Conservation (phyloP, 2,797 vertebrate species). For the Sebastes itinus region DNA sequence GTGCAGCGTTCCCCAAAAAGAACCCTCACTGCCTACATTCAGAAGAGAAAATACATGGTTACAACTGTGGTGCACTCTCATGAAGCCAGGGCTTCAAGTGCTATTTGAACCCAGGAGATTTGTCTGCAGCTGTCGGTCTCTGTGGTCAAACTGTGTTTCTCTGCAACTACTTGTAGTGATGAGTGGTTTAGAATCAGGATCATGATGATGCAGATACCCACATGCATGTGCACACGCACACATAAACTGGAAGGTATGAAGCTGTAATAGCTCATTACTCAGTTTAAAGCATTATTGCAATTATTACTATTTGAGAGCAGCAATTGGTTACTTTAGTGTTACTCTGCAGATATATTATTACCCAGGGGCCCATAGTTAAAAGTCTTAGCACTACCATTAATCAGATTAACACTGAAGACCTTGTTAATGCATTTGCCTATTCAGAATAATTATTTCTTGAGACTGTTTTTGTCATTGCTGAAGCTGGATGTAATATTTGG, state of each 20-base stretch:
- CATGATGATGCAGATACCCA: background rate
- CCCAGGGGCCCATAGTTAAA: background rate
- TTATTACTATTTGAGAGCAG: background rate
- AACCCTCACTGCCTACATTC: background rate
- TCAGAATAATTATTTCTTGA: background rate
- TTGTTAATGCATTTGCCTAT: background rate
- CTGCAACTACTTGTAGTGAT: background rate
- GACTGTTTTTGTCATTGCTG: background rate
- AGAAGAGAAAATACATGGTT: conserved; percentile 1
- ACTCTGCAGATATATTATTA: background rate
- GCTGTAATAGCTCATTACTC: background rate
- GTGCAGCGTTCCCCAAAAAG: conserved; percentile 13
- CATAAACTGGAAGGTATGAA: background rate
- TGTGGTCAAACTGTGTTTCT: conserved; percentile 4
- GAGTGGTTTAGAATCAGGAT: background rate
- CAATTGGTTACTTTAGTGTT: background rate
- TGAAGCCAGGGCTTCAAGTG: background rate
- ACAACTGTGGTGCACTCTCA: background rate
- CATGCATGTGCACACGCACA: background rate
- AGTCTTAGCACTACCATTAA: background rate
- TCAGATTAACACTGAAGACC: background rate
- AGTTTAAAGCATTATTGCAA: background rate
- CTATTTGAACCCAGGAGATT: background rate
- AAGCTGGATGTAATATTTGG: background rate
- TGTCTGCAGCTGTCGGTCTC: background rate